Base-by-base conservation (phyloP, 2,113 vertebrate genomes). In the Australoheros scitulus region DNA sequence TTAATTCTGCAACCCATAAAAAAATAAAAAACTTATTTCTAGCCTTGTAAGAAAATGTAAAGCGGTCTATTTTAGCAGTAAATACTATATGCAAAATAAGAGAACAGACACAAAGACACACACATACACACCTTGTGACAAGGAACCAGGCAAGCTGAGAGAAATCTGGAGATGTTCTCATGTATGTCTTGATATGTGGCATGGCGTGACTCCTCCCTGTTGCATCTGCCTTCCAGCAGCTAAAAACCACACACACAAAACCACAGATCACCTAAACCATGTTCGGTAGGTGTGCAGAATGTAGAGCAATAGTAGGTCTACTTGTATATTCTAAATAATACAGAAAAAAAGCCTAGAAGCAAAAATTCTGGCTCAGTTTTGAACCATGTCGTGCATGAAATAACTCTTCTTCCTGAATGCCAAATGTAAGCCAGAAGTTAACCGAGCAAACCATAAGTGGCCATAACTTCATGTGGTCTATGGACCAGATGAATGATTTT, bases 161-260 rank as follows among this genome's bases (percentile, higher is more conserved):
- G 92, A 96, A 99, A 93, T 99, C 97, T 64, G 96, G 96, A 15
- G 98, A 98, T 0, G 86, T 77, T 87, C 98, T 97, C 97, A 98
- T 97, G 61, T 99, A 99, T 0, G 97, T 99, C 94, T 99, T 99
- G 83, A 99, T 99, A 88, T 99, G 98, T 17, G 98, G 98, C 92
- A 99, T 98, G 17, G 98, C 98, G 0, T 91, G 96, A 93, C 95
- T 99, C 58, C 98, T 96, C 56, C 98, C 98, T 0, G 97, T 97
- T 0, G 94, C 83, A 83, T 97, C 95, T 1, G 98, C 98, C 20
- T 95, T 96, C 98, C 98, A 99, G 52, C 95, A 95, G 87, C 98
- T 99, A 72, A 14, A 77, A 3, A 52, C 13, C 72, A 1, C 15
- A 38, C 36, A 81, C 57, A 79, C 64, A 77, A 38, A 36, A 22